phyloP scores from a whole-genome alignment of 2,888 invertebrate species.

The Stenolophus ochropezus region DNA sequence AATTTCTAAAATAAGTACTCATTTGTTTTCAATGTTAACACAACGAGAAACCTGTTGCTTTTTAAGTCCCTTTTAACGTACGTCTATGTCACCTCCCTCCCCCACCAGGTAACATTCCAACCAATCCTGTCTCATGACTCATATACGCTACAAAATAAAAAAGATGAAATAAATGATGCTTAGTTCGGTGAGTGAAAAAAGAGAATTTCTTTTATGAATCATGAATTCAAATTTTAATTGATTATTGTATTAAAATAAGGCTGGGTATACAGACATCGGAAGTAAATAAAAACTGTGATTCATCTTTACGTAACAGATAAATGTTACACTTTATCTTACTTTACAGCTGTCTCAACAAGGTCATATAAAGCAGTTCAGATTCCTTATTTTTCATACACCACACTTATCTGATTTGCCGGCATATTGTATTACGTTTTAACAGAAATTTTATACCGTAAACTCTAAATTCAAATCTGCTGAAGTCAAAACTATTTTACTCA shows the following conservation, averaged over 20 bases:
- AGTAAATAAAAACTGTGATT: background rate
- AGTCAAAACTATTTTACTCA: no score
- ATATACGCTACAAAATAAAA: conserved; percentile 26
- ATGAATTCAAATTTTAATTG: background rate
- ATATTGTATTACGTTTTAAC: background rate
- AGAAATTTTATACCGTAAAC: no score
- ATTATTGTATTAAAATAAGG: background rate
- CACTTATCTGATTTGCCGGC: background rate
- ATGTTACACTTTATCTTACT: background rate
- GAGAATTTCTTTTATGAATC: background rate
- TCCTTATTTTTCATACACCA: background rate
- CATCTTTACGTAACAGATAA: conserved; percentile 6
- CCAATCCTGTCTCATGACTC: conserved; percentile 11
- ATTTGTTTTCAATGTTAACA: no score
- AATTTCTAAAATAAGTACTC: no score
- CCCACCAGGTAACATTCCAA: conserved; percentile 4
- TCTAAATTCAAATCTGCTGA: no score
- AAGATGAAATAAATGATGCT: conserved; percentile 1
- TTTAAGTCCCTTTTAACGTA: background rate
- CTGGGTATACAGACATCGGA: background rate
- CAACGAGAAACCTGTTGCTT: no score
- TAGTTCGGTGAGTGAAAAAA: no score
- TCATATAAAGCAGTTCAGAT: background rate
- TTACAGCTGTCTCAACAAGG: conserved; percentile 3
- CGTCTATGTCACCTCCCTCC: background rate